Conservation (phyloP, 1,140 invertebrate species). For the Matsumurasca onukii region DNA sequence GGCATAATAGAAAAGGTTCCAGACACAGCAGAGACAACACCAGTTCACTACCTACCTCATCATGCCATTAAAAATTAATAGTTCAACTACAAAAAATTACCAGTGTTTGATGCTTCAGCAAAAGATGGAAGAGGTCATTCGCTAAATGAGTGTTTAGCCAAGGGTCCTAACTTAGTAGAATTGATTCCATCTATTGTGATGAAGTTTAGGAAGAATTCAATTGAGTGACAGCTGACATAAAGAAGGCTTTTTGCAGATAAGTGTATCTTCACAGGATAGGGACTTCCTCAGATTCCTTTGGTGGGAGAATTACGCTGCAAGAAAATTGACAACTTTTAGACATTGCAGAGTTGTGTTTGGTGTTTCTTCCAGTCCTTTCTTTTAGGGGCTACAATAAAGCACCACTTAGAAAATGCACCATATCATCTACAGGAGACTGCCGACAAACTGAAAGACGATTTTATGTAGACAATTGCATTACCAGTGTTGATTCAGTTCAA, state of each 20-base stretch:
- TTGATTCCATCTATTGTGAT: slow-evolving; percentile 46
- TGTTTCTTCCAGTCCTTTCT: too few species aligned
- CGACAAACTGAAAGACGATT: slow-evolving; percentile 24
- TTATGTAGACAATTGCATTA: slow-evolving; percentile 32
- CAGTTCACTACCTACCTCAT: slow-evolving; percentile 44
- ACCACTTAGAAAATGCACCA: slow-evolving; percentile 24
- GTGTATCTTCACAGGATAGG: slow-evolving; percentile 40
- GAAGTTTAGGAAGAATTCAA: slow-evolving; percentile 45
- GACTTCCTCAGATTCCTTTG: slow-evolving; percentile 47
- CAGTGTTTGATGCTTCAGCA: slow-evolving; percentile 45
- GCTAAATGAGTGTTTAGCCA: slow-evolving; percentile 46
- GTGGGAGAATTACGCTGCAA: slow-evolving; percentile 36
- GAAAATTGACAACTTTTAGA: slow-evolving; percentile 38
- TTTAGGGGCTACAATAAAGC: slow-evolving; percentile 18
- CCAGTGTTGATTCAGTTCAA: slow-evolving; percentile 16
- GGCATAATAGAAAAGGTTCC: slow-evolving; percentile 45
- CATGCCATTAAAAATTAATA: slow-evolving; percentile 41
- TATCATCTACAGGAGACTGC: background rate
- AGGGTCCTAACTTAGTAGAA: slow-evolving; percentile 48
- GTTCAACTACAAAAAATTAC: slow-evolving; percentile 42
- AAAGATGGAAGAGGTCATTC: slow-evolving; percentile 40
- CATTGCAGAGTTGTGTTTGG: slow-evolving; percentile 43
- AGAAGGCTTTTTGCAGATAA: slow-evolving; percentile 51
- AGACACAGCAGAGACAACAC: slow-evolving; percentile 38
- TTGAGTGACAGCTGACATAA: slow-evolving; percentile 48